Evolutionary conservation across 2,888 invertebrate species (phyloP), one percentile per base, ranked within the genome.

Genomic region (Ferrisia virgata): DNA sequence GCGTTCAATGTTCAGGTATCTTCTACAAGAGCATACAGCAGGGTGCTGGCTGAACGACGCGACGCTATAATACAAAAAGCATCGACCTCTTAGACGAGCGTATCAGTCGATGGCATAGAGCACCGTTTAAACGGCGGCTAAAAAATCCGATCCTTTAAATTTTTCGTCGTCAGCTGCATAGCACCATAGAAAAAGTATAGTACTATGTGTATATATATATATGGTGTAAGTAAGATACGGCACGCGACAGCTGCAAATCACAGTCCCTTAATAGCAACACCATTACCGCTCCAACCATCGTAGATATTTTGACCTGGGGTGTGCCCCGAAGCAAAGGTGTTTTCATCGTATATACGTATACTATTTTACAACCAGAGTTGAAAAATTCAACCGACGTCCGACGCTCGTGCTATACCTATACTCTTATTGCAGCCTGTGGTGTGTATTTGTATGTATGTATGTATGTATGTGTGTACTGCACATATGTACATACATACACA

Each of bases 221-320:
- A 28, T 13, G 11, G 13, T 25, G 11, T 18, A 39, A 2, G 80
- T 58, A 81, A 64, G 81, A 64, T 64, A 58, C 39, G 84, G 84
- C 84, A 84, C 84, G 84, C 84, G 84, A 84, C 84, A 84, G 84
- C 84, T 84, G 84, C 84, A 84, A 84, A 81, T 81, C 81, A 81
- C 81, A 39, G 81, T 81, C 81, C 81, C 81, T 81, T 58, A 81
- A 81, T 58, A 81, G 81, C 81, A 81, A 81, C 81, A 81, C 81
- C 64, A 81, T 81, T 81, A 81, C 40, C 33, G 72, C 58, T 18
- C 31, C 53, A 31, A 58, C 81, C 36, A 81, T 81, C 81, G n/a
- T n/a, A 64, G 81, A 81, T 81, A 81, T 81, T 81, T 81, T 64
- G 81, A 81, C 81, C 81, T 81, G 81, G 81, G 81, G 81, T 81